Percentiles rank a stretch among this genome's conserved stretches.
Evolutionary conservation across 1,140 invertebrate genomes (phyloP).

Genomic region (Zaprionus capensis): DNA sequence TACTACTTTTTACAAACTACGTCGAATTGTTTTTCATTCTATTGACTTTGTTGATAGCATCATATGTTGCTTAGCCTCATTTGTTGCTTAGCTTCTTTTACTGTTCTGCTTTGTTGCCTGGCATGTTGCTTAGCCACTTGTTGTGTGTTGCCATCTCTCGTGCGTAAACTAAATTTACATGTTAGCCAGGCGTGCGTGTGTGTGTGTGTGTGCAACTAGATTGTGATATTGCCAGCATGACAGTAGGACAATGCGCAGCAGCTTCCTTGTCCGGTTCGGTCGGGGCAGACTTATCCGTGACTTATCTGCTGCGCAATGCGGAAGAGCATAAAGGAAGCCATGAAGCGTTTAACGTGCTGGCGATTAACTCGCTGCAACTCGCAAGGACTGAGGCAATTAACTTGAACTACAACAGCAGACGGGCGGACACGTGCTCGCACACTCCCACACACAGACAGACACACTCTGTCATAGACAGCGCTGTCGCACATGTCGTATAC

Average conservation of each 20-base stretch:
- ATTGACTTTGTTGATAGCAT: too few species aligned
- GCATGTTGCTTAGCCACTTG: slow-evolving; percentile 62
- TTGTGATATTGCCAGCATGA: slow-evolving; percentile 27
- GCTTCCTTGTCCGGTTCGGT: slow-evolving; percentile 7
- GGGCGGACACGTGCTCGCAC: background rate
- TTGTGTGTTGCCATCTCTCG: slow-evolving; percentile 53
- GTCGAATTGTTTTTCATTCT: too few species aligned
- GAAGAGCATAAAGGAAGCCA: slow-evolving; percentile 41
- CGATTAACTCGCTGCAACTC: slow-evolving; percentile 64
- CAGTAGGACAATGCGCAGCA: slow-evolving; percentile 34
- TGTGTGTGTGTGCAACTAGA: slow-evolving; percentile 17
- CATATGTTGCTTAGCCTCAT: background rate
- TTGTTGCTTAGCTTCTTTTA: background rate
- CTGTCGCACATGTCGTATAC: slow-evolving; percentile 59
- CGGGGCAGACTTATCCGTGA: slow-evolving; percentile 33
- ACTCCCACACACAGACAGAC: background rate
- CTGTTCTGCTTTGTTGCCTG: background rate
- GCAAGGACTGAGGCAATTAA: slow-evolving; percentile 63
- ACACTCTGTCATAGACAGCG: slow-evolving; percentile 26
- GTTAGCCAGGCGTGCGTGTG: slow-evolving; percentile 32
- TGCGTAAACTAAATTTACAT: slow-evolving; percentile 69
- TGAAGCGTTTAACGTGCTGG: slow-evolving; percentile 29
- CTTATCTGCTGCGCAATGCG: slow-evolving; percentile 51
- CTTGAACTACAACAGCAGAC: slow-evolving; percentile 34
- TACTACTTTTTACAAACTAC: too few species aligned